phyloP scores from a whole-genome alignment of 2,797 vertebrate species.

The Coilia nasus region DNA sequence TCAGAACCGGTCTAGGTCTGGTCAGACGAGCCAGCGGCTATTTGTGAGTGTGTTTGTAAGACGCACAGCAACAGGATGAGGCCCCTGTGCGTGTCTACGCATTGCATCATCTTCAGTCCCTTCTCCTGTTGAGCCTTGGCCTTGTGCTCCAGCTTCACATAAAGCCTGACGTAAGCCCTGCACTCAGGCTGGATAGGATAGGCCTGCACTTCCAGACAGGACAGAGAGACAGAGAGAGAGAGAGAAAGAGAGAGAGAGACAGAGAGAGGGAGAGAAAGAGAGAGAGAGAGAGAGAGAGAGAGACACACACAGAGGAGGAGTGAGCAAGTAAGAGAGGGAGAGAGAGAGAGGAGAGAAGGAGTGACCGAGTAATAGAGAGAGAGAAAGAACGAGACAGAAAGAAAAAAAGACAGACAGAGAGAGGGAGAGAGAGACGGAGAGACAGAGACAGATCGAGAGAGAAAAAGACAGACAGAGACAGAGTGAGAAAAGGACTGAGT shows the following conservation, averaged over 20 bases:
- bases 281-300: background rate
- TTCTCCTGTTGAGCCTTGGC: slow-evolving; percentile 46
- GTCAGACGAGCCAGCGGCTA: background rate
- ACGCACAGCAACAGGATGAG: background rate
- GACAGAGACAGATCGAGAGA: too few relatives aligned
- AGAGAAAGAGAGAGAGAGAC: background rate
- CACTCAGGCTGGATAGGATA: slow-evolving; percentile 27
- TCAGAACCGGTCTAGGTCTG: background rate
- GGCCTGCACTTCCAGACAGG: slow-evolving; percentile 4
- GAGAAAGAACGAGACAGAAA: background rate
- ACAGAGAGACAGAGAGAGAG: background rate
- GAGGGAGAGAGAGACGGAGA: background rate
- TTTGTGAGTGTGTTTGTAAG: background rate
- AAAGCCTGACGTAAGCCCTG: slow-evolving; percentile 49
- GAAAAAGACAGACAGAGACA: too few relatives aligned
- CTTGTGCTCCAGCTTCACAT: slow-evolving; percentile 37
- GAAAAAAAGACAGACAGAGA: slow-evolving; percentile 1
- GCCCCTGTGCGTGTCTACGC: slow-evolving; percentile 51
- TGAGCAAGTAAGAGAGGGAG: background rate
- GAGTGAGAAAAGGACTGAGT: background rate
- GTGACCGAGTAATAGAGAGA: background rate
- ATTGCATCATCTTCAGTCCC: slow-evolving; percentile 63
- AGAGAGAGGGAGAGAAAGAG: background rate
- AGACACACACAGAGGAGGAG: slow-evolving; percentile 26
- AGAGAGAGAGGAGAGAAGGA: too few relatives aligned